Evolutionary conservation across 2,888 invertebrate species (phyloP).

Genomic region (Tetranychus piercei): DNA sequence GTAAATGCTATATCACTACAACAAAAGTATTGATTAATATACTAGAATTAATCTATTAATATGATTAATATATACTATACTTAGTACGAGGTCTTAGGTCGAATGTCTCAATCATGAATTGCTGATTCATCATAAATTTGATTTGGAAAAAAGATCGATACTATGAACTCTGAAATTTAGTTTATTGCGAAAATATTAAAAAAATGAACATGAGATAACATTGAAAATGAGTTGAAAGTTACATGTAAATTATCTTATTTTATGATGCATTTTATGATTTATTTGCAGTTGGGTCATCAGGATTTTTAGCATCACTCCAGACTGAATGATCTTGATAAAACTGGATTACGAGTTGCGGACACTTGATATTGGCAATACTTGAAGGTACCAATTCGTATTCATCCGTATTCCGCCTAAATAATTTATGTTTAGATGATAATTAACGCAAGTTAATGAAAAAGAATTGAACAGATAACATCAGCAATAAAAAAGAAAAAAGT

Average conservation of each 20-base stretch:
- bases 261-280: no score
- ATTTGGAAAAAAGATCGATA: no score
- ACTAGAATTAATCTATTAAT: no score
- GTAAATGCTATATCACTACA: no score
- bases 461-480: neutral
- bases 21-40: no score
- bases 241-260: neutral
- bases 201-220: no score
- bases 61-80: no score
- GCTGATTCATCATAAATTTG: no score
- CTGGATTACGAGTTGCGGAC: conserved; percentile 13
- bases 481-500: neutral
- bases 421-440: neutral
- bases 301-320: neutral
- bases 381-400: neutral
- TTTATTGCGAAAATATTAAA: no score
- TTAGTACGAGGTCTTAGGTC: no score
- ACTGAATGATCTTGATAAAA: conserved; percentile 9
- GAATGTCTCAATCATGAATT: no score
- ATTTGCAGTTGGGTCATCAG: neutral
- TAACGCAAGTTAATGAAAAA: neutral
- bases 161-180: no score
- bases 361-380: conserved; percentile 4
- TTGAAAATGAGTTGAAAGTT: neutral
- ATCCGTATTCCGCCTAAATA: neutral